Evolutionary conservation across 2,113 vertebrate genomes (phyloP), one percentile per base, ranked within the genome.

Genomic region (Platichthys stellatus): DNA sequence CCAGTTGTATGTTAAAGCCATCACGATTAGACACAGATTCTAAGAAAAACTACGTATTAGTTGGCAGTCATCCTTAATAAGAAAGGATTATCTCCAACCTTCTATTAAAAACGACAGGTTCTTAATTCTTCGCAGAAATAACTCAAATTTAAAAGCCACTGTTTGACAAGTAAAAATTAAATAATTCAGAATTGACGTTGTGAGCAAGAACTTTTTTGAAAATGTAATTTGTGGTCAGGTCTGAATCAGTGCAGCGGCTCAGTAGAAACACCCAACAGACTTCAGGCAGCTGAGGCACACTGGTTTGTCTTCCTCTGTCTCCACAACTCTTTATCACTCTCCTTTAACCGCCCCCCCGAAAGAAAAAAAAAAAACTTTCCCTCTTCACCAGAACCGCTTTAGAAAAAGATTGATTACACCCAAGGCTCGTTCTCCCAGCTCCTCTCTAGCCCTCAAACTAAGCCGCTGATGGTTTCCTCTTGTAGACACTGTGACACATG

Each of bases 361-460:
- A 40, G 10, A 40, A 40, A 40, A 40, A 15, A 40, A 43, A 54
- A 18, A 61, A 79, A 51, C 35, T 2, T 63, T 63, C 23, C 20
- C 12, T 12, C n/a, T 24, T 5, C 14, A 24, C 47, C 20, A 61
- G 59, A 61, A 13, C 5, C 35, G n/a, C 2, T 63, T 45, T n/a
- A 61, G 49, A 24, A 61, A 56, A 62, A 47, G 35, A 60, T n/a
- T 59, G 10, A 71, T 60, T 60, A 54, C 31, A 31, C 18, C 35
- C 15, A 20, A 45, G 6, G 31, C 18, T 47, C 14, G n/a, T 47
- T 62, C 57, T 40, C 43, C 21, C 21, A 24, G 26, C 68, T 28
- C 13, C 23, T 7, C 13, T 59, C 61, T 59, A 31, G 71, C 40
- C 56, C 56, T 66, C 45, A 47, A 57, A 76, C 35, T 35, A 63